Conservation (phyloP, 2,797 vertebrate genomes). For the Phalanger gymnotis region DNA sequence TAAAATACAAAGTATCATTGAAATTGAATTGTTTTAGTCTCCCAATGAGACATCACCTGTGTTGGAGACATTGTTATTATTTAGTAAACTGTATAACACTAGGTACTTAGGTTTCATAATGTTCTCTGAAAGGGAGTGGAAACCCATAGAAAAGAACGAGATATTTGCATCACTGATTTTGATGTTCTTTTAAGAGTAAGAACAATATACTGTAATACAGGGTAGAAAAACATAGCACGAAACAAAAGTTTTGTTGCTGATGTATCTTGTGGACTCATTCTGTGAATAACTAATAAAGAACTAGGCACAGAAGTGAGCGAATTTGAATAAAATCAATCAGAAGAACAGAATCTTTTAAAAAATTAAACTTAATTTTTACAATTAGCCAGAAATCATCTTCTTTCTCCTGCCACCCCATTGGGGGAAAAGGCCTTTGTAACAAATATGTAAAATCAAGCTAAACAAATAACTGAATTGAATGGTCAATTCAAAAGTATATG, state of each 20-base stretch:
- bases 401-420: not conserved
- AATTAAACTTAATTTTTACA: not conserved
- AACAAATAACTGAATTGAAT: not conserved
- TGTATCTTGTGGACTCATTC: not conserved
- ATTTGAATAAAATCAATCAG: slow-evolving; percentile 49
- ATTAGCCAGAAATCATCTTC: not conserved
- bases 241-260: slow-evolving; percentile 37
- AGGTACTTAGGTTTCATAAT: not conserved
- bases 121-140: slow-evolving; percentile 29
- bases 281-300: slow-evolving; percentile 34
- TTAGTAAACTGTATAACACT: slow-evolving; percentile 41
- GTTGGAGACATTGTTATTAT: slow-evolving; percentile 69
- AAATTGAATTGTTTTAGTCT: slow-evolving; percentile 64
- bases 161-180: slow-evolving; percentile 53
- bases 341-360: slow-evolving; percentile 18
- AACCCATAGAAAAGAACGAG: slow-evolving; percentile 30
- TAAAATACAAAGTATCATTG: slow-evolving; percentile 69
- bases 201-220: not conserved
- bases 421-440: not conserved
- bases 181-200: slow-evolving; percentile 38
- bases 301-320: slow-evolving; percentile 6
- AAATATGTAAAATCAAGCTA: not conserved
- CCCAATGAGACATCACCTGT: slow-evolving; percentile 68
- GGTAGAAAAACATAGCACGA: not conserved
- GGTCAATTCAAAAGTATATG: not conserved